These are phyloP conservation scores for Thalassarche chlororhynchos DNA, from an alignment of 2,113 vertebrate species.

Conservation along the genomic window DNA sequence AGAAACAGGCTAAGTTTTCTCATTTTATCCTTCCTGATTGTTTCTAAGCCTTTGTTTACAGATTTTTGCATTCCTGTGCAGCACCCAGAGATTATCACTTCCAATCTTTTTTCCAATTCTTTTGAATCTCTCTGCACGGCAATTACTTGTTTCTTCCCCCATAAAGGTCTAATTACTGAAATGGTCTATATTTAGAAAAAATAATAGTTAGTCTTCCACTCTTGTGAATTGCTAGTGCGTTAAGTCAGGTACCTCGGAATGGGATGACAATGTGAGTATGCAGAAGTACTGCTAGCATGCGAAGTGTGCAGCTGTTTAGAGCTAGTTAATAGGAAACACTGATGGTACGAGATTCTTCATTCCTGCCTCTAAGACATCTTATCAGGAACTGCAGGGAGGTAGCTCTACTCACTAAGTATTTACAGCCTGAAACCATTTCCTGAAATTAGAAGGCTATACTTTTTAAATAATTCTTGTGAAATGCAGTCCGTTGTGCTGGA, in stretches of 20 bases:
- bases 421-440: not conserved
- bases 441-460: not conserved
- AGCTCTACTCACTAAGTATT: not conserved
- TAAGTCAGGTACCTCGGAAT: not conserved
- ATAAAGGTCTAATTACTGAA: conserved; percentile 25
- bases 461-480: not conserved
- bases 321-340: not conserved
- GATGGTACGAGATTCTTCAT: not conserved
- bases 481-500: not conserved
- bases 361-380: not conserved
- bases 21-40: not conserved
- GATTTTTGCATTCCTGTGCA: not conserved
- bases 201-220: not conserved
- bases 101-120: not conserved
- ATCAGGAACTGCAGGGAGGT: not conserved
- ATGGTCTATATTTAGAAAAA: conserved; percentile 15
- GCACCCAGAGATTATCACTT: not conserved
- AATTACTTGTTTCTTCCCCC: conserved; percentile 10
- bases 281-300: not conserved
- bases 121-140: not conserved
- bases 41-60: not conserved
- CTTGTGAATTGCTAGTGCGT: not conserved
- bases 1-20: not conserved
- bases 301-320: not conserved
- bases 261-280: not conserved